Evolutionary conservation across 2,113 vertebrate species (phyloP), one percentile per base, ranked within the genome.

Genomic region (Cephalopholis sonnerati): DNA sequence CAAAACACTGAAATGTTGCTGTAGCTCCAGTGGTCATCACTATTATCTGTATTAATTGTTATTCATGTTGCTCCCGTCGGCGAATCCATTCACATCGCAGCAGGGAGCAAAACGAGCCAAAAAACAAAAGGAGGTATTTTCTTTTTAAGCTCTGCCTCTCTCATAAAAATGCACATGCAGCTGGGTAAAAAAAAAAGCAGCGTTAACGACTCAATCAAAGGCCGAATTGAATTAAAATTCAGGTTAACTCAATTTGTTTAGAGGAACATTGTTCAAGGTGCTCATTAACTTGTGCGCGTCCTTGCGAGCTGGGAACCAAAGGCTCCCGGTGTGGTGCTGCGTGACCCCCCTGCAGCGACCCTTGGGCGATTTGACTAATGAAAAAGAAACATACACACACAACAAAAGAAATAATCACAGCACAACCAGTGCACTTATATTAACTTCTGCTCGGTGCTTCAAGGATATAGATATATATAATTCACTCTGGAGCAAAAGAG

Each of bases 391-490:
- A 74, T 17, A 74, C 50, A 63, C 36, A 72, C 63, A 77, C 78
- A 91, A 79, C 76, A 74, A 70, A 70, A 82, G 68, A 86, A 89
- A 57, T 66, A 81, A 83, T 77, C 73, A 83, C 64, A 77, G 77
- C 82, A 74, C 82, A 67, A 64, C 54, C 80, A 66, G 71, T 69
- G 46, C 74, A 69, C 79, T 85, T 68, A 68, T 76, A 91, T 91
- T 79, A 91, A 91, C 84, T 74, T 68, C 71, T 82, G 81, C 70
- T 85, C 77, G 73, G 65, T 81, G 81, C 80, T 92, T 91, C 89
- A 91, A 89, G 84, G 90, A 89, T 84, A 79, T 91, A 44, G 41
- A 44, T 79, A 93, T 93, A 71, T 86, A 87, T 90, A 90, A 93
- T 93, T 93, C 85, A 90, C 79, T 81, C 70, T 58, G 71, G 66